Evolutionary conservation across 2,113 vertebrate species (phyloP), one percentile per base, ranked within the genome.

Genomic region (Pagrus major): DNA sequence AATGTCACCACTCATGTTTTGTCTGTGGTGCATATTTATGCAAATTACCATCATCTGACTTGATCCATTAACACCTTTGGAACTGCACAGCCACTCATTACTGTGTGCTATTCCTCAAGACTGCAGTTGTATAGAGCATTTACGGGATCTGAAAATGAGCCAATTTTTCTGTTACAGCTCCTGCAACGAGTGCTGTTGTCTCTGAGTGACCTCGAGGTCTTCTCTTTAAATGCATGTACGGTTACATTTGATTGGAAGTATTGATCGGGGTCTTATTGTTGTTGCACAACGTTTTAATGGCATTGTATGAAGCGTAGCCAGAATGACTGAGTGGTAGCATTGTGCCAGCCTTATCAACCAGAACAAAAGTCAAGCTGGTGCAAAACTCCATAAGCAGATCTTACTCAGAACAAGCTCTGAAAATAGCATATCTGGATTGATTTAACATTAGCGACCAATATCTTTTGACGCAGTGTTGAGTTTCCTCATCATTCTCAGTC

Each of bases 171-270:
- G 55, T 51, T 3, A 6, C 55, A 42, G 46, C 54, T 27, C 21
- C 47, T 58, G 15, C 54, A 59, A 55, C 7, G 21, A 47, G 54
- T 49, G 41, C 80, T 55, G 68, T 85, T 80, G 76, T 90, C 64
- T 80, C 15, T 39, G 7, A n/a, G 12, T 83, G 80, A 91, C 88
- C 90, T 89, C 56, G 46, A 90, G 83, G 89, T 88, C 65, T 25
- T 42, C 55, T 31, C 76, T 58, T 68, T 91, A 85, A 91, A 90
- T 78, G 72, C 51, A 71, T 25, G 73, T 86, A 78, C 71, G 23
- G 60, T 76, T 83, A 76, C 27, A 81, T 91, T 91, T 92, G 64
- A 92, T 80, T 93, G 83, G 64, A 84, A 71, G 37, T 92, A 94
- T 93, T 78, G 89, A 94, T 90, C 31, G 29, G n/a, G 37, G 41